A percentile compares a stretch with the other conserved stretches of the same genome.
phyloP scores from a whole-genome alignment of 2,797 vertebrate genomes.

The Xiphophorus birchmanni region DNA sequence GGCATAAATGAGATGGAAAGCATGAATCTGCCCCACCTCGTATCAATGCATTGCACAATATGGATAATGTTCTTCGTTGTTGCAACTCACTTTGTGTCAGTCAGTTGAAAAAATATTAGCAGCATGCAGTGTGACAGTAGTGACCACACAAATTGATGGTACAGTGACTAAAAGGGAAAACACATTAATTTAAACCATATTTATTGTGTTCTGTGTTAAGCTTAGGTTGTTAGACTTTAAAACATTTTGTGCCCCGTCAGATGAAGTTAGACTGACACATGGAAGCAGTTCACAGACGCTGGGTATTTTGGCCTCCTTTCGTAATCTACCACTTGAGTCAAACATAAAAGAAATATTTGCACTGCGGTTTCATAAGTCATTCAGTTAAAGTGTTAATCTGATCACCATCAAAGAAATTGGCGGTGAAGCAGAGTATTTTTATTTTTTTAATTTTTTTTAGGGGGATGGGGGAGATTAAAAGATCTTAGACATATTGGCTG shows the following conservation, averaged over 20 bases:
- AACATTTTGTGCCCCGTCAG: background rate
- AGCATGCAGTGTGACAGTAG: background rate
- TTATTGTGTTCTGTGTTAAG: background rate
- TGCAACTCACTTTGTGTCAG: background rate
- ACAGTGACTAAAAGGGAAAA: background rate
- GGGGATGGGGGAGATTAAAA: slow-evolving; percentile 25
- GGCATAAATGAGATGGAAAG: background rate
- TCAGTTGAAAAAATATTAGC: background rate
- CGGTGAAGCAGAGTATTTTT: slow-evolving; percentile 15
- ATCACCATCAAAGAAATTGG: slow-evolving; percentile 19
- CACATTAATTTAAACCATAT: background rate
- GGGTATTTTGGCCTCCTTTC: slow-evolving; percentile 13
- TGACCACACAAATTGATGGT: background rate
- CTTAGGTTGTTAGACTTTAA: background rate
- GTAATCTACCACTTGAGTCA: slow-evolving; percentile 11
- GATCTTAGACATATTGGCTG: slow-evolving; percentile 21
- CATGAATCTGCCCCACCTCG: background rate
- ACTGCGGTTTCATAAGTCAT: slow-evolving; percentile 31
- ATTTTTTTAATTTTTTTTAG: background rate
- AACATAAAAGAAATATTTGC: slow-evolving; percentile 25
- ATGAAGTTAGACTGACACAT: slow-evolving; percentile 15
- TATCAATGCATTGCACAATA: background rate
- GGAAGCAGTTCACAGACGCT: slow-evolving; percentile 22
- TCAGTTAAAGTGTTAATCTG: slow-evolving; percentile 32
- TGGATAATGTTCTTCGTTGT: too few species aligned